Conservation (phyloP, 2,888 invertebrate genomes). For the Caenorhabditis angaria region DNA sequence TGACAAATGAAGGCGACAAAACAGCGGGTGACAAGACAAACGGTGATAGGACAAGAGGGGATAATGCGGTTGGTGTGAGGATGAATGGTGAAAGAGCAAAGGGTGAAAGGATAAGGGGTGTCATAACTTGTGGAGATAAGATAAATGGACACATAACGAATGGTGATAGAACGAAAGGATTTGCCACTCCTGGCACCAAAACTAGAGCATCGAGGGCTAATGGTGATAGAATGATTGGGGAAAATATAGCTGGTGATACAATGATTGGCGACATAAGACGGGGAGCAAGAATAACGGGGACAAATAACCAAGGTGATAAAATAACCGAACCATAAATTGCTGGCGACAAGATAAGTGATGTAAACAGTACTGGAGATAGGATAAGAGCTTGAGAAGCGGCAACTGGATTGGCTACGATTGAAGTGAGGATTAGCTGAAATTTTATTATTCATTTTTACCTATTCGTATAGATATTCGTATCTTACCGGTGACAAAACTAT, state of each 20-base stretch:
- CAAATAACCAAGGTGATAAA: slow-evolving; percentile 60
- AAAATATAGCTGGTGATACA: slow-evolving; percentile 56
- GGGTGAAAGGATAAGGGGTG: slow-evolving; percentile 60
- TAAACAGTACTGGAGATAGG: slow-evolving; percentile 38
- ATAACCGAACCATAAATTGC: slow-evolving; percentile 44
- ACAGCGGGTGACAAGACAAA: slow-evolving; percentile 58
- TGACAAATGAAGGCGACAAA: slow-evolving; percentile 53
- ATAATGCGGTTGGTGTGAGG: slow-evolving; percentile 41
- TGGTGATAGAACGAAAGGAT: slow-evolving; percentile 49
- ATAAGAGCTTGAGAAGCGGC: slow-evolving; percentile 36
- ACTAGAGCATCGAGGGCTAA: slow-evolving; percentile 54
- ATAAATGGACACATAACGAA: slow-evolving; percentile 46
- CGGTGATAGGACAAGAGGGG: slow-evolving; percentile 40
- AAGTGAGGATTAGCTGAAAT: slow-evolving; percentile 19
- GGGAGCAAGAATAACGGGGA: slow-evolving; percentile 48
- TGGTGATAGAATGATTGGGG: slow-evolving; percentile 55
- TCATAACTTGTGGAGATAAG: slow-evolving; percentile 57
- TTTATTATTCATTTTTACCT: not conserved
- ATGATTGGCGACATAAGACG: slow-evolving; percentile 51
- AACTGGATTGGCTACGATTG: slow-evolving; percentile 31
- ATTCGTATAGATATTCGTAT: not conserved
- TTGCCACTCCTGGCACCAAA: slow-evolving; percentile 56
- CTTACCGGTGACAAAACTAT: slow-evolving; percentile 44
- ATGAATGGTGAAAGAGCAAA: slow-evolving; percentile 46
- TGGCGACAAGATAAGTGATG: slow-evolving; percentile 42